These are phyloP conservation scores for Eleutherodactylus coqui DNA, from an alignment of 2,797 vertebrate species.

Conservation along the genomic window DNA sequence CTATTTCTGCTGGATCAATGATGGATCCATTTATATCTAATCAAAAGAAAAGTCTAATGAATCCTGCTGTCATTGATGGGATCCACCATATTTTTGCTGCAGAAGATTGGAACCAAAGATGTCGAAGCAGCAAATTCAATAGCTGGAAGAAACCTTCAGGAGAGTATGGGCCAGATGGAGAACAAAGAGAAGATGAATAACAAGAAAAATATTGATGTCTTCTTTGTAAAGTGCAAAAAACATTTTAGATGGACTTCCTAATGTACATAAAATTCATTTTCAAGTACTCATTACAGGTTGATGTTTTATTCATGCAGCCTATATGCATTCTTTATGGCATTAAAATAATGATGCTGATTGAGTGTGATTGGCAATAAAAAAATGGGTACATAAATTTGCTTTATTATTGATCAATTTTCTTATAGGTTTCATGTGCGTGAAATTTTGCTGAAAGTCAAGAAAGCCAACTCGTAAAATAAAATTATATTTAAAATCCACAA, in stretches of 20 bases:
- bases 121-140: too few relatives aligned
- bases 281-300: not conserved
- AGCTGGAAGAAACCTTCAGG: too few relatives aligned
- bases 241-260: not conserved
- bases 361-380: not conserved
- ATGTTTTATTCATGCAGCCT: not conserved
- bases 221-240: not conserved
- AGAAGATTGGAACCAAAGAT: too few relatives aligned
- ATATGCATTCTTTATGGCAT: not conserved
- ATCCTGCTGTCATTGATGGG: too few relatives aligned
- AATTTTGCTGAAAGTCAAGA: not conserved
- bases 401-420: constrained; percentile 4
- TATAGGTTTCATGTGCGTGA: not conserved
- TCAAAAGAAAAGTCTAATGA: too few relatives aligned
- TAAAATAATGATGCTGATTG: not conserved
- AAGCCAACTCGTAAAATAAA: not conserved
- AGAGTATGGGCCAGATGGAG: too few relatives aligned
- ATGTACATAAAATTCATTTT: not conserved
- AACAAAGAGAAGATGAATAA: too few relatives aligned
- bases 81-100: too few relatives aligned
- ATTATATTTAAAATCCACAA: not conserved
- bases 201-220: too few relatives aligned
- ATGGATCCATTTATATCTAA: too few relatives aligned
- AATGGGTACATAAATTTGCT: constrained; percentile 1
- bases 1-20: too few relatives aligned